Base-by-base conservation (phyloP, 2,888 invertebrate species). In the Byasa hedistus region DNA sequence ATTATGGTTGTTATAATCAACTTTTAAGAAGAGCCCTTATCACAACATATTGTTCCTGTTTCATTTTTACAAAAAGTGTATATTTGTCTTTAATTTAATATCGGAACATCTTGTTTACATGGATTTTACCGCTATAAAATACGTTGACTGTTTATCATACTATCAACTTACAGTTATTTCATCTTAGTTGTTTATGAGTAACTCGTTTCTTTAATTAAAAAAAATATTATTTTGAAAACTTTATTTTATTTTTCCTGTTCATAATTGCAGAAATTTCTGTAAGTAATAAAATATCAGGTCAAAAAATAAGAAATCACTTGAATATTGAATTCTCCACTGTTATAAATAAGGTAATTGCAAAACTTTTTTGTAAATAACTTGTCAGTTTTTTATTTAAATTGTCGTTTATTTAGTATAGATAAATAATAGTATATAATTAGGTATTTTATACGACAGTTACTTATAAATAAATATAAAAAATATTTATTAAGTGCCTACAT, bases 91-190 rank as follows among this genome's bases (percentile, higher is more conserved):
- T 58, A 55, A 52, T 52, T 61, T 48, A 56, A 22, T 39, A 56
- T 7, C 59, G 54, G 32, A 62, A 55, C 48, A 36, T n/a, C 52
- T 24, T 27, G 54, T 64, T 8, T 52, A 24, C 36, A 23, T 21
- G 62, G 66, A 59, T 62, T 66, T 63, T 62, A 66, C 62, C 55
- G 23, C 62, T 22, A 55, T 63, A 63, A 27, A 60, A 27, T 60
- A 48, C 24, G 0, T 58, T 39, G 5, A 24, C 23, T 21, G 15
- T 51, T 51, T 51, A 54, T 10, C 2, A 2, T 54, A 51, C 3
- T 21, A 12, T 22, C 2, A 23, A 23, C 22, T 22, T 54, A n/a
- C 8, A 54, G n/a, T 15, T 51, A 22, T 19, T n/a, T 48, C 4
- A 3, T 39, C 12, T 15, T 39, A 39, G 15, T 39, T 15, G 15